A percentile compares a stretch with the other conserved stretches of the same genome.
These are phyloP conservation scores for Eristalinus aeneus DNA, from an alignment of 2,888 invertebrate species.

Conservation along the genomic window DNA sequence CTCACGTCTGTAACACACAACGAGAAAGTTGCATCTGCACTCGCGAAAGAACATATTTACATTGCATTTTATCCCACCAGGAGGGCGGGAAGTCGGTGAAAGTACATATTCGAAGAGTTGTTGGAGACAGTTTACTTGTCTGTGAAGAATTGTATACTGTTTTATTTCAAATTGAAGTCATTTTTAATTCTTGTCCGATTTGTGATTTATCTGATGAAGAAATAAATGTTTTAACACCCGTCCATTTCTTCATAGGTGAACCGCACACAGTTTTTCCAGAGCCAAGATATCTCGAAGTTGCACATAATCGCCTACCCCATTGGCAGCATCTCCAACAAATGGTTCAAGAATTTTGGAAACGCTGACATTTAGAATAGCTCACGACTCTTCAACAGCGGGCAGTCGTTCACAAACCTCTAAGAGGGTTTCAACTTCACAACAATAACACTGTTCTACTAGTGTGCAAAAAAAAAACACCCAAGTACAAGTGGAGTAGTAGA, in stretches of 20 bases:
- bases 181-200: not conserved
- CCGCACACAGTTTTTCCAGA: not conserved
- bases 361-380: not conserved
- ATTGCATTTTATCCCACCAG: slow-evolving; percentile 30
- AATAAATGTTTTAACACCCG: not conserved
- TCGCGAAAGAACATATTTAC: slow-evolving; percentile 5
- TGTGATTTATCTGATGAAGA: not conserved
- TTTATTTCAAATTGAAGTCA: not conserved
- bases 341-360: slow-evolving; percentile 3
- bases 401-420: too few relatives aligned
- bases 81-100: slow-evolving; percentile 19
- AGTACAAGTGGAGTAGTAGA: too few relatives aligned
- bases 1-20: not conserved
- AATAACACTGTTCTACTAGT: too few relatives aligned
- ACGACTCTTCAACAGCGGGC: not conserved
- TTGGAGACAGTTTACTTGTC: not conserved
- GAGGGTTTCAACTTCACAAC: too few relatives aligned
- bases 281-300: not conserved
- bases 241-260: not conserved
- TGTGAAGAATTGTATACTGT: slow-evolving; percentile 20
- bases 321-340: slow-evolving; percentile 10
- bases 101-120: not conserved
- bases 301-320: not conserved
- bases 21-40: not conserved
- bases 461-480: too few relatives aligned